Evolutionary conservation across 2,797 vertebrate genomes (phyloP), one percentile per base, ranked within the genome.

Genomic region (Melanogrammus aeglefinus): DNA sequence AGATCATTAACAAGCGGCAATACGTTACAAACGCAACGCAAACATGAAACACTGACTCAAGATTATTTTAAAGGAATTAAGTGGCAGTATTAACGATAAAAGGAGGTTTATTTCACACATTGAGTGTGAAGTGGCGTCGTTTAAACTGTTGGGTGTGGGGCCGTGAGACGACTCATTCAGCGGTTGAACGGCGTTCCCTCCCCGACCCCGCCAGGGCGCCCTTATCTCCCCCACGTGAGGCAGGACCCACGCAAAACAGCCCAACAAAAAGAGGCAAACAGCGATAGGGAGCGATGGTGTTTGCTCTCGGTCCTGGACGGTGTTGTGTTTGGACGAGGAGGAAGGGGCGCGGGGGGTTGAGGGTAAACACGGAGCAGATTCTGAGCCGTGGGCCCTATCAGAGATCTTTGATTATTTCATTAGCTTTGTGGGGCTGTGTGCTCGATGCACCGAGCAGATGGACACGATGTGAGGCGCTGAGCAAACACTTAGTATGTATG

Each of bases 361-460:
- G 86, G 82, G 85, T 80, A 91, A 92, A 93, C 79, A 89, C 39
- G 72, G 83, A 7, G 85, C 69, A 14, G 85, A 84, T 90, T 88
- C 90, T 41, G 39, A 10, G 39, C 39, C 2, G 39, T 1, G 47
- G 14, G 14, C 16, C 80, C 72, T 92, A 91, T 92, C 89, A 90
- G 88, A 88, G 88, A 86, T 91, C 88, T 90, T 89, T 78, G 88
- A 92, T 92, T 89, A 89, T 90, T 90, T 89, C 77, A 87, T 92
- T 91, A 88, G 85, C 82, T 88, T 82, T 87, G 84, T 80, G 51
- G 51, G 75, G 78, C 82, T 84, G 80, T 86, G 73, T 77, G 80
- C 72, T 83, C 84, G 85, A 69, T 85, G 79, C 80, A 82, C 81
- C 79, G 70, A 73, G 78, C 86, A 90, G 84, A 90, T 89, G 83